Percentiles rank a stretch among this genome's conserved stretches.
Conservation (phyloP, 2,797 vertebrate genomes). For the Menidia menidia region DNA sequence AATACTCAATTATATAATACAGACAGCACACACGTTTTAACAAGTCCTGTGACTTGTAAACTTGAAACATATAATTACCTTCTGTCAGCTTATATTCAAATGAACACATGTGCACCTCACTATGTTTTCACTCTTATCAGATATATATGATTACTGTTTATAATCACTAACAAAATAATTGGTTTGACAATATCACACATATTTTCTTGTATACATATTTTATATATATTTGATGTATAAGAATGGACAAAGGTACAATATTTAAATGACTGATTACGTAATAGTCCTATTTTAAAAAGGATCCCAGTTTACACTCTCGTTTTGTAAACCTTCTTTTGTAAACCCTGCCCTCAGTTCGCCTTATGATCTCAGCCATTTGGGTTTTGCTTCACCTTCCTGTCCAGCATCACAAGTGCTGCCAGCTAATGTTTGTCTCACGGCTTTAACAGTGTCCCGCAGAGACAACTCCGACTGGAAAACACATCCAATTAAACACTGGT, state of each 20-base stretch:
- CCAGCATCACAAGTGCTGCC: conserved; percentile 75
- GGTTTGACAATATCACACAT: background rate
- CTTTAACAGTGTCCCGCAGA: conserved; percentile 72
- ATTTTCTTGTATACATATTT: too few species aligned
- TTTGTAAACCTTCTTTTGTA: conserved; percentile 38
- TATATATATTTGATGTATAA: too few species aligned
- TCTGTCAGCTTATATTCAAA: conserved; percentile 16
- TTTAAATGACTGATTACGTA: background rate
- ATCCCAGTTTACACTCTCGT: conserved; percentile 20
- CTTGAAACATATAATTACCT: background rate
- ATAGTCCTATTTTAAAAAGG: conserved; percentile 23
- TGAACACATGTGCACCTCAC: background rate
- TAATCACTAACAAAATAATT: too few species aligned
- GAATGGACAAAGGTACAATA: background rate
- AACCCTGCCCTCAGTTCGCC: conserved; percentile 38
- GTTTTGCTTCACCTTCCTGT: conserved; percentile 69
- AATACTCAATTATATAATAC: conserved; percentile 4
- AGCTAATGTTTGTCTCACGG: conserved; percentile 76
- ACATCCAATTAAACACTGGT: conserved; percentile 79
- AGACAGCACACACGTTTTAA: background rate
- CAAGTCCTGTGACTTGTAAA: background rate
- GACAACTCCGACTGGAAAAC: conserved; percentile 73
- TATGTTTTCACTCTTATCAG: too few species aligned
- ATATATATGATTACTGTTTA: background rate
- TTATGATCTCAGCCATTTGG: conserved; percentile 55